Base-by-base conservation (phyloP, 2,797 vertebrate species). In the Cottoperca gobio region DNA sequence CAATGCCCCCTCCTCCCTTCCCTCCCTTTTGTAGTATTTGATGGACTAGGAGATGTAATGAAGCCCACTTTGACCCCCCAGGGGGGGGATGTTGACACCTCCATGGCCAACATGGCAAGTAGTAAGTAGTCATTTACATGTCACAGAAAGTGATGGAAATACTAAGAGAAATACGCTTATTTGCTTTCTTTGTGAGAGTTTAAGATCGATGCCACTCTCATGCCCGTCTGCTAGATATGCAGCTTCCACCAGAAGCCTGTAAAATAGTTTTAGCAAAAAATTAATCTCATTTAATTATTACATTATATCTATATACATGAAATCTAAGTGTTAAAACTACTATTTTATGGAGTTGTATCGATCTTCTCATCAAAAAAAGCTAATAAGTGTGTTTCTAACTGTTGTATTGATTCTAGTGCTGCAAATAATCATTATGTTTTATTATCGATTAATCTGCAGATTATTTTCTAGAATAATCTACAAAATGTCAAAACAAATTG, bases 41-140 rank as follows among this genome's bases (percentile, higher is more conserved):
- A 97, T 92, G 97, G 97, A 81, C 90, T 99, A 97, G 98, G 97
- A 57, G 98, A 99, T 89, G 96, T 99, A 92, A 97, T 99, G 88
- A 98, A 97, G 95, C 98, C 98, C 84, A 97, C 97, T 19, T 93
- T 97, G 95, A 96, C 95, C 86, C 96, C 98, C 67, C 90, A 97
- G 78, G 94, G 95, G 16, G 96, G 96, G 9, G 97, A 99, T 85
- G 96, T 99, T 89, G 98, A 99, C 88, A 96, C 97, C 0, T 97
- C 97, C 81, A 97, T 99, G 92, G 98, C 97, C 90, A 99, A 96
- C 91, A 94, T 99, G 96, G 96, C 98, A 84, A 97, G 97, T 94
- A 99, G 98, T 99, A 95, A 96, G 98, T 98, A 84, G 70, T 71
- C 26, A 7, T 59, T 52, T 77, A 85, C 76, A n/a, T 60, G 23